phyloP scores from a whole-genome alignment of 2,797 vertebrate genomes.

The Vireo griseus region DNA sequence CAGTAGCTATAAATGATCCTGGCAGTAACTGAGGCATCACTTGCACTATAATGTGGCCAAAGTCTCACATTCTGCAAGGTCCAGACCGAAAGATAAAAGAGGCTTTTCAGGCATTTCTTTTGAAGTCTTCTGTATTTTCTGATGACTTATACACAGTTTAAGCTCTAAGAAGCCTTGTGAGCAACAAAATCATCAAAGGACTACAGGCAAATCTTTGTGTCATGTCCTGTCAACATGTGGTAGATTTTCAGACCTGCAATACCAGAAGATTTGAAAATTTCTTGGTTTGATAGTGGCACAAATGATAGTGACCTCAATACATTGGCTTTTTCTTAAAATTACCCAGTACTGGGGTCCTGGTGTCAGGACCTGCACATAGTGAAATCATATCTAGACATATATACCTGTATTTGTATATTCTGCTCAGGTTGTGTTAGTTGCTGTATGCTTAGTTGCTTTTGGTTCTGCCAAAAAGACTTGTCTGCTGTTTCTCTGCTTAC shows the following conservation, averaged over 20 bases:
- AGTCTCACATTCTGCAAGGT: neutral
- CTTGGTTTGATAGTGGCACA: neutral
- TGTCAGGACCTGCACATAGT: neutral
- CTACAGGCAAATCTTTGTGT: neutral
- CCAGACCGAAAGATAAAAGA: neutral
- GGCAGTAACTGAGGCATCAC: neutral
- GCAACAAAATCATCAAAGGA: neutral
- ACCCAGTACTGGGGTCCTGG: neutral
- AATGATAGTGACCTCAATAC: neutral
- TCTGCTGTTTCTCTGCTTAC: neutral
- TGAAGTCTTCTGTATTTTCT: neutral
- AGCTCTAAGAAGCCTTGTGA: neutral
- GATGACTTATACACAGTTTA: neutral
- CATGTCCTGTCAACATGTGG: neutral
- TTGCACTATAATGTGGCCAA: neutral
- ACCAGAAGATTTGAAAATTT: neutral
- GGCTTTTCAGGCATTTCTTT: neutral
- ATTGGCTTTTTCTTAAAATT: neutral
- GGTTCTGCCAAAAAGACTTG: neutral
- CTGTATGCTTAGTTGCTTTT: neutral
- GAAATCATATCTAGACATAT: neutral
- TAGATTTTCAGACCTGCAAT: neutral
- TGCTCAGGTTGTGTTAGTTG: neutral
- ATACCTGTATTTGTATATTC: neutral
- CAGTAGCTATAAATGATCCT: neutral